Evolutionary conservation across 2,113 vertebrate species (phyloP).

Genomic region (Paralichthys olivaceus): DNA sequence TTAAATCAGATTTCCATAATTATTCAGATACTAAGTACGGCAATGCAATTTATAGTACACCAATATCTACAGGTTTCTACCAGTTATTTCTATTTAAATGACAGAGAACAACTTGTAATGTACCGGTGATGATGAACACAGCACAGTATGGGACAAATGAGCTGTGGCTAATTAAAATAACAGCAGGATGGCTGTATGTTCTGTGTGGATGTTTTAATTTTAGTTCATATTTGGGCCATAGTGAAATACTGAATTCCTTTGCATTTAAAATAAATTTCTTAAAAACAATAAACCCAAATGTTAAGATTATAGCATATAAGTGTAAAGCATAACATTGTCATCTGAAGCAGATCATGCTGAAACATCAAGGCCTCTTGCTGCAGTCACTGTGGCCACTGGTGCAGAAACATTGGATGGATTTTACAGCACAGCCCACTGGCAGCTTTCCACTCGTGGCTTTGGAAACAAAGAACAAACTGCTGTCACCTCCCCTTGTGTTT

Average conservation of each 20-base stretch:
- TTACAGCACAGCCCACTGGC: conserved; percentile 69
- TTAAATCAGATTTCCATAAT: no score
- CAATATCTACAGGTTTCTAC: no score
- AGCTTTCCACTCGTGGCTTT: conserved; percentile 66
- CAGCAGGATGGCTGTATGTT: background rate
- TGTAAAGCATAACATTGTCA: background rate
- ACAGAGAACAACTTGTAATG: no score
- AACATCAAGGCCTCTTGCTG: background rate
- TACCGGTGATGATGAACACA: no score
- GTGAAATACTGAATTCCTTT: no score
- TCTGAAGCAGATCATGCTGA: background rate
- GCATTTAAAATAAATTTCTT: no score
- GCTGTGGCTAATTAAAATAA: no score
- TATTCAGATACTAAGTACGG: no score
- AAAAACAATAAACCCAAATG: background rate
- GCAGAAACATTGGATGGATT: conserved; percentile 76
- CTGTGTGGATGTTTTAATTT: background rate
- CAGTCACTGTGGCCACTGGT: conserved; percentile 30
- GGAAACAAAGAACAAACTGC: conserved; percentile 41
- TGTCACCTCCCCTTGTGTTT: conserved; percentile 30
- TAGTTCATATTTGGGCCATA: background rate
- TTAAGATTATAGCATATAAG: no score
- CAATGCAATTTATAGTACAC: no score
- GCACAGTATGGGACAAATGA: no score
- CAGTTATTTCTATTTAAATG: no score